These are phyloP conservation scores for Hozukius guyotensis DNA, from an alignment of 2,797 vertebrate species.

Conservation along the genomic window DNA sequence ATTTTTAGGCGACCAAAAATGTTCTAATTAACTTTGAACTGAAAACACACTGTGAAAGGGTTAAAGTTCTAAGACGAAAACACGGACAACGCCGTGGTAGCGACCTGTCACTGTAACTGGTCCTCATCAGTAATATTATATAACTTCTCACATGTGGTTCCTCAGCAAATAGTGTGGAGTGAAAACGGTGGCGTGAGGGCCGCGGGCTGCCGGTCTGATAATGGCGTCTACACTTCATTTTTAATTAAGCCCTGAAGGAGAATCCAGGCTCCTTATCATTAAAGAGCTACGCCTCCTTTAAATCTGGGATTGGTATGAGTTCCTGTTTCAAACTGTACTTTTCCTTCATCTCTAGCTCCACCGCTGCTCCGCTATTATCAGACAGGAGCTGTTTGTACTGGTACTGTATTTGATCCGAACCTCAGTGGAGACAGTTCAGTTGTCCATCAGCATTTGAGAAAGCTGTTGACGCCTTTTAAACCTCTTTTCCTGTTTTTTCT, in stretches of 20 bases:
- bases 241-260: constrained; percentile 56
- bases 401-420: constrained; percentile 18
- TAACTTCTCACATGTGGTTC: background rate
- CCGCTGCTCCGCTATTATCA: background rate
- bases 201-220: constrained; percentile 20
- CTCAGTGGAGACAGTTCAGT: background rate
- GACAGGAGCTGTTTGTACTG: constrained; percentile 23
- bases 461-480: background rate
- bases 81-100: too few relatives aligned
- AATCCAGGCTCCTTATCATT: constrained; percentile 35
- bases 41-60: too few relatives aligned
- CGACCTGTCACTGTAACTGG: background rate
- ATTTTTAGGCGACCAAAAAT: too few relatives aligned
- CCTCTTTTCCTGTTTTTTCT: background rate
- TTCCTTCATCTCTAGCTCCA: constrained; percentile 8
- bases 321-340: constrained; percentile 15
- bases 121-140: background rate
- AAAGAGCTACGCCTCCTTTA: constrained; percentile 32
- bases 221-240: constrained; percentile 25
- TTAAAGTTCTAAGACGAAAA: too few relatives aligned
- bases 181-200: background rate
- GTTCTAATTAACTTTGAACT: too few relatives aligned
- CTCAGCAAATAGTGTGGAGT: background rate
- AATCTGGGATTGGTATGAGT: constrained; percentile 2
- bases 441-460: constrained; percentile 11